These are phyloP conservation scores for Torymus tubicola DNA, from an alignment of 2,888 invertebrate genomes.

Conservation along the genomic window DNA sequence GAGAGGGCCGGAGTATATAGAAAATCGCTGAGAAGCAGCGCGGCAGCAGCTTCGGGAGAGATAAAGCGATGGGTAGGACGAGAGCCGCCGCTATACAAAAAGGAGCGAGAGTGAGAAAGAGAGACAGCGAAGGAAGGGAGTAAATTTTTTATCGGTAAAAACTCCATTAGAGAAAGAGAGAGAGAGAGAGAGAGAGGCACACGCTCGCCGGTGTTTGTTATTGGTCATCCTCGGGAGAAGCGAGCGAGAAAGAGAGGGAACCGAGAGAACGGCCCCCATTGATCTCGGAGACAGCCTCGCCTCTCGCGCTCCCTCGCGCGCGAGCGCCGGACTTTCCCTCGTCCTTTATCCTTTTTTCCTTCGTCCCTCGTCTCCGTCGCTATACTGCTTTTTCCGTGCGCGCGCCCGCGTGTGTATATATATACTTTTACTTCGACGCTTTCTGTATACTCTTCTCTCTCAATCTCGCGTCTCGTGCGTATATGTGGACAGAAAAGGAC, in stretches of 20 bases:
- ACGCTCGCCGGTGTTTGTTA: constrained; percentile 72
- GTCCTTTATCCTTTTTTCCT: constrained; percentile 43
- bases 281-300: constrained; percentile 55
- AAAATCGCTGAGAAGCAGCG: constrained; percentile 44
- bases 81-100: constrained; percentile 24
- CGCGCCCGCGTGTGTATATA: constrained; percentile 18
- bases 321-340: constrained; percentile 15
- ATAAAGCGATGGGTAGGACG: constrained; percentile 56
- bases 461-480: too few relatives aligned
- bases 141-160: constrained; percentile 76
- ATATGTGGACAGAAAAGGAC: not conserved
- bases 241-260: constrained; percentile 56
- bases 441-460: constrained; percentile 8
- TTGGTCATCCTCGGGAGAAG: constrained; percentile 73
- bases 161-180: constrained; percentile 75
- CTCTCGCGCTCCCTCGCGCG: constrained; percentile 56
- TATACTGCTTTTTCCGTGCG: constrained; percentile 37
- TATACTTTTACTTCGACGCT: constrained; percentile 11
- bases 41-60: constrained; percentile 29
- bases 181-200: too few relatives aligned
- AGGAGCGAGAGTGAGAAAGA: constrained; percentile 43
- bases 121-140: constrained; percentile 64
- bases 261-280: constrained; percentile 34
- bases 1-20: constrained; percentile 3
- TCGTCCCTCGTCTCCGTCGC: constrained; percentile 29